These are phyloP conservation scores for Mesaphorura yosii DNA, from an alignment of 1,140 invertebrate species.

Conservation along the genomic window DNA sequence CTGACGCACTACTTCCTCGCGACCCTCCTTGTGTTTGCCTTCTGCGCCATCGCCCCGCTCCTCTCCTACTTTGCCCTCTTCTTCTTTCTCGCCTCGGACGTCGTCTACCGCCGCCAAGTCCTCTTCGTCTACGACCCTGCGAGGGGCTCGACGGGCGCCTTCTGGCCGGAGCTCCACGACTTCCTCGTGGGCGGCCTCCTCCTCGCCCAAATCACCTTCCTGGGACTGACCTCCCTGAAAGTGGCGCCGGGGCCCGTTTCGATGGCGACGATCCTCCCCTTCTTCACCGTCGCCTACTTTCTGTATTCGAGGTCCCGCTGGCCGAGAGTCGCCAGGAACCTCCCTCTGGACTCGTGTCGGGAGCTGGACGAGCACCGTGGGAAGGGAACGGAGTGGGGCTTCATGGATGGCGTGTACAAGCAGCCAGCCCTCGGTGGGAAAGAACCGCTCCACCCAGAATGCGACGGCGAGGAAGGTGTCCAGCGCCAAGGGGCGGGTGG, in stretches of 20 bases:
- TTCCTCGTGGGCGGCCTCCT: slow-evolving; percentile 1
- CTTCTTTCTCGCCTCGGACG: not conserved
- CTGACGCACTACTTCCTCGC: not conserved
- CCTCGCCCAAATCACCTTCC: not conserved
- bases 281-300: not conserved
- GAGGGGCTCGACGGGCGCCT: not conserved
- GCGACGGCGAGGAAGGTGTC: not conserved
- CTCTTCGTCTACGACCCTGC: slow-evolving; percentile 1
- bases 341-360: not conserved
- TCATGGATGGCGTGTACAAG: not conserved
- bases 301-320: not conserved
- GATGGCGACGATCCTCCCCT: not conserved
- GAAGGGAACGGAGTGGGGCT: not conserved
- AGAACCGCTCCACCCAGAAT: not conserved
- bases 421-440: not conserved
- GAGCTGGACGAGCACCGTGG: not conserved
- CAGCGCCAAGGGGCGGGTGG: no score
- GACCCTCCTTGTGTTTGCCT: not conserved
- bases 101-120: not conserved
- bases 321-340: not conserved
- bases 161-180: slow-evolving; percentile 1
- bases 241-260: not conserved
- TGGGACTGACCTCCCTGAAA: not conserved
- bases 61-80: not conserved
- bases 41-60: slow-evolving; percentile 4